phyloP scores from a whole-genome alignment of 2,113 vertebrate genomes.

The Oenanthe melanoleuca region DNA sequence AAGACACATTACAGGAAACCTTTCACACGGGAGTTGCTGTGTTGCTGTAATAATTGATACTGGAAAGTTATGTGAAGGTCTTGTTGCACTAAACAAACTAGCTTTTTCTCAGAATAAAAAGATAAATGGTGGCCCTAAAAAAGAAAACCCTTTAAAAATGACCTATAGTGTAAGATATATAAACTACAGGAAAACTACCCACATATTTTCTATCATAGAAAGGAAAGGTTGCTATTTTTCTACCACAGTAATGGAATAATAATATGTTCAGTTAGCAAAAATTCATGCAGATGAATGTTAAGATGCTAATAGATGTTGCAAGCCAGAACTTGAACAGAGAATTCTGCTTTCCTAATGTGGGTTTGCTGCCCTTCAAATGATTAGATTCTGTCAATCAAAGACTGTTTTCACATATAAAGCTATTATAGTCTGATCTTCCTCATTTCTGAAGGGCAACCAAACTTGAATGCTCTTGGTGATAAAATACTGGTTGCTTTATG shows the following conservation, averaged over 20 bases:
- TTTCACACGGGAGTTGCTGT: slow-evolving; percentile 71
- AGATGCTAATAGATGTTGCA: slow-evolving; percentile 69
- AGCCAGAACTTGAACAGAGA: slow-evolving; percentile 62
- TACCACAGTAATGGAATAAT: slow-evolving; percentile 66
- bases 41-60: slow-evolving; percentile 74
- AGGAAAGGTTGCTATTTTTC: slow-evolving; percentile 71
- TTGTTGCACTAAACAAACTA: slow-evolving; percentile 73
- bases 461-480: slow-evolving; percentile 67
- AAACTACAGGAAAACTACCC: slow-evolving; percentile 61
- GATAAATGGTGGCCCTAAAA: slow-evolving; percentile 66
- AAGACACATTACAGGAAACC: slow-evolving; percentile 67
- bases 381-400: slow-evolving; percentile 80
- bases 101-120: slow-evolving; percentile 67
- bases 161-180: slow-evolving; percentile 64
- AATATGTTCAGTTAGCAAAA: slow-evolving; percentile 75
- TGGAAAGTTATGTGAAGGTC: slow-evolving; percentile 78
- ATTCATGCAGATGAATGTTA: slow-evolving; percentile 53
- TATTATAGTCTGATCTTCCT: slow-evolving; percentile 72
- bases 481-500: slow-evolving; percentile 55
- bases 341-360: slow-evolving; percentile 67
- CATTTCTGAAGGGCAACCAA: slow-evolving; percentile 74
- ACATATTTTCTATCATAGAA: slow-evolving; percentile 72
- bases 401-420: slow-evolving; percentile 72
- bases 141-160: slow-evolving; percentile 70
- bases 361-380: slow-evolving; percentile 73